A percentile compares a stretch with the other conserved stretches of the same genome.
phyloP scores from a whole-genome alignment of 2,797 vertebrate species.

The Vultur gryphus region DNA sequence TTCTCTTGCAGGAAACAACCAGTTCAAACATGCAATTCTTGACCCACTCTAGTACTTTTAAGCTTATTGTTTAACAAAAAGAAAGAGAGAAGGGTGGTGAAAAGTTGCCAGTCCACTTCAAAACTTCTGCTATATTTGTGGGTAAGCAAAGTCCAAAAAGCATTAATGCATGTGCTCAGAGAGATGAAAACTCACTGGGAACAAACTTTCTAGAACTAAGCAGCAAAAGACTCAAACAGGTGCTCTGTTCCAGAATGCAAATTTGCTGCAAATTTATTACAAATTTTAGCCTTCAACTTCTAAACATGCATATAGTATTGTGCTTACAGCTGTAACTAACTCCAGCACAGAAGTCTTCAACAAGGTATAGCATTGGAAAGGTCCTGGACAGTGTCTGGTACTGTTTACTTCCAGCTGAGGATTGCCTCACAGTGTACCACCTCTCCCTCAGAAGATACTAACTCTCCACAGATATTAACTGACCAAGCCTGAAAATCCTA shows the following conservation, averaged over 20 bases:
- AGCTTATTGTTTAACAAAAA: neutral
- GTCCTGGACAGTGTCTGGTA: neutral
- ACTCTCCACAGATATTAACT: neutral
- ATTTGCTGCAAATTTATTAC: neutral
- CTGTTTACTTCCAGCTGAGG: neutral
- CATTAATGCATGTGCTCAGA: neutral
- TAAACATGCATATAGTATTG: neutral
- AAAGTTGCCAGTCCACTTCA: neutral
- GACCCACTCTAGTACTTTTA: neutral
- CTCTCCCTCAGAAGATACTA: neutral
- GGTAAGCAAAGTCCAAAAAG: neutral
- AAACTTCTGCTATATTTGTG: neutral
- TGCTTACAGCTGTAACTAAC: neutral
- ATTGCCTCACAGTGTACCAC: neutral
- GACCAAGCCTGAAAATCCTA: neutral
- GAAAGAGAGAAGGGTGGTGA: neutral
- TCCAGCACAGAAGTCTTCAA: neutral
- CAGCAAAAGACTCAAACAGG: neutral
- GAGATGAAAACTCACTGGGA: constrained; percentile 1
- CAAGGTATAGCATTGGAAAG: neutral
- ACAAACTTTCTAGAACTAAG: neutral
- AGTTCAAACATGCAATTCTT: neutral
- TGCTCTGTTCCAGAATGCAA: neutral
- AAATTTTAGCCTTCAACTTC: neutral
- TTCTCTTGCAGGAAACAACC: neutral